Evolutionary conservation across 2,113 vertebrate species (phyloP).

Genomic region (Calypte anna): DNA sequence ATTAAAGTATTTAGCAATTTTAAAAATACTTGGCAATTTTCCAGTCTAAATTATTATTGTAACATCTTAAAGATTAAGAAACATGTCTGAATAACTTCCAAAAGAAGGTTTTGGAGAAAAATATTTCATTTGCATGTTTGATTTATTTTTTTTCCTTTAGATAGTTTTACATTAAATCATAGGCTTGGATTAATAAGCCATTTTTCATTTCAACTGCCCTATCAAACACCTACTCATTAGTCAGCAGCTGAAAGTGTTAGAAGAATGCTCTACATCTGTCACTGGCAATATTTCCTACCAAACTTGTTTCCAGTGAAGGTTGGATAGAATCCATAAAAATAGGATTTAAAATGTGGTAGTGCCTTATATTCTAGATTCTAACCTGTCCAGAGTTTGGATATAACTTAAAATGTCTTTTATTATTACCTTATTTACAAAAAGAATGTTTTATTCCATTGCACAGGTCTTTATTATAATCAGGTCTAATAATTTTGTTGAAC

Average conservation of each 20-base stretch:
- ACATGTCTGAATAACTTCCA: not conserved
- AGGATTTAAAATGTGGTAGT: not conserved
- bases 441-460: not conserved
- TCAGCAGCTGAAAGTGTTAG: slow-evolving; percentile 59
- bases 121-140: not conserved
- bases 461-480: not conserved
- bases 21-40: not conserved
- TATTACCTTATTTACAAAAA: not conserved
- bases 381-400: not conserved
- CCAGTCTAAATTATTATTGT: not conserved
- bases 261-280: slow-evolving; percentile 60
- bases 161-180: slow-evolving; percentile 37
- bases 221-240: slow-evolving; percentile 70
- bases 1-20: not conserved
- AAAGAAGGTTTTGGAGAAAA: not conserved
- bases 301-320: slow-evolving; percentile 52
- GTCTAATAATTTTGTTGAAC: not conserved
- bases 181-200: slow-evolving; percentile 24
- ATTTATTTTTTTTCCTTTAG: not conserved
- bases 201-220: slow-evolving; percentile 62
- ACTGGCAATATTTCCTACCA: slow-evolving; percentile 51
- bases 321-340: slow-evolving; percentile 32
- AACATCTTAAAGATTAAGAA: not conserved
- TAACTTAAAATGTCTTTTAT: not conserved
- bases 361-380: slow-evolving; percentile 10